Evolutionary conservation across 2,888 invertebrate species (phyloP), one percentile per base, ranked within the genome.

Genomic region (Entomobrya proxima): DNA sequence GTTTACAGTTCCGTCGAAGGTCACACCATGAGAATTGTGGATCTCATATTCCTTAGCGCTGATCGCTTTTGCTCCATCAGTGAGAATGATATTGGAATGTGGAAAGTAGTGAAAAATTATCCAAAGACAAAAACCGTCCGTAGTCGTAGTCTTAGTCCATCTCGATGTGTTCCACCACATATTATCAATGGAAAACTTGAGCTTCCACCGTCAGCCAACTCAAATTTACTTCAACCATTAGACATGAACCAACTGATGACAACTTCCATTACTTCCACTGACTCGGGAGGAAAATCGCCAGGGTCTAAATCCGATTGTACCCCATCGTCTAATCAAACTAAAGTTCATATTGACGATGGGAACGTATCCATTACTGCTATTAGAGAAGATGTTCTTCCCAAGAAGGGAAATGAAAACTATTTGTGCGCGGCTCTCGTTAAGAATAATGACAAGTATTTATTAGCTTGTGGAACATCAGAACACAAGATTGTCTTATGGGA

Each of bases 391-490:
- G 69, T 87, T 11, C 32, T 88, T 24, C 78, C 83, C 4, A 88
- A 86, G 50, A 82, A 82, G 44, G 77, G 81, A 9, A 35, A 79
- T 27, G 89, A 88, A 35, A 77, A 88, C 15, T 89, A 86, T 35
- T 67, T 87, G 18, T 89, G 89, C 86, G 89, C 88, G 18, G 87
- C 89, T 7, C 27, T 88, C 0, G 77, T 88, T 3, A 80, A 72
- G 21, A 87, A 67, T 67, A 52, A 74, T 18, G 83, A 88, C 67
- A 87, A 78, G n/a, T 78, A 78, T 21, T 35, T 90, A 30, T 67
- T 90, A 1, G 90, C 89, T 2, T 88, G 88, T 83, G 90, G 90
- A 44, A 89, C 89, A 2, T 87, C 87, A 0, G 89, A 89, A 74
- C 88, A 87, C 30, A 88, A 89, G 76, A 88, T 90, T 32, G 64